Conservation (phyloP, 1,140 invertebrate species). For the Trachymyrmex cornetzi region DNA sequence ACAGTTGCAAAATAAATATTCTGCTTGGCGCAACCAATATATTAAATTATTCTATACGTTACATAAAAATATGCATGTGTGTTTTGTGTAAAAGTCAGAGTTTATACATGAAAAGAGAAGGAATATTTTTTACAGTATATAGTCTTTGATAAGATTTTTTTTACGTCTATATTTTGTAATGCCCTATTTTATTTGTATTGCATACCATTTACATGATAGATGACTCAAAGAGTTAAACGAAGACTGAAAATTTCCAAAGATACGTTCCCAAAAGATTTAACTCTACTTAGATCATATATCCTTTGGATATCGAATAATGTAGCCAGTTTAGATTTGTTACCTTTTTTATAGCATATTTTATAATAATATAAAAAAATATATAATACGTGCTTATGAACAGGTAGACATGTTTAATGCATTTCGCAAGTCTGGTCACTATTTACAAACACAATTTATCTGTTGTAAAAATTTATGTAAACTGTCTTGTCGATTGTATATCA, state of each 20-base stretch:
- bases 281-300: constrained; percentile 6
- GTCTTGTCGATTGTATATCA: constrained; percentile 25
- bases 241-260: constrained; percentile 48
- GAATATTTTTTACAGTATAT: constrained; percentile 28
- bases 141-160: constrained; percentile 40
- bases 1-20: too few species aligned
- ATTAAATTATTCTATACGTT: neutral
- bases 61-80: neutral
- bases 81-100: constrained; percentile 19
- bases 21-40: neutral
- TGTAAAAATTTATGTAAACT: constrained; percentile 19
- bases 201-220: constrained; percentile 28
- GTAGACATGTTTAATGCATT: constrained; percentile 9
- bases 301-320: neutral
- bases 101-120: neutral
- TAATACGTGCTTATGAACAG: neutral
- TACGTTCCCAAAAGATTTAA: neutral
- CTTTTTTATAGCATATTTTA: constrained; percentile 35
- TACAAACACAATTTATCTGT: constrained; percentile 37
- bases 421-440: constrained; percentile 33
- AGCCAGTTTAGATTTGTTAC: constrained; percentile 32
- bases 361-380: constrained; percentile 29
- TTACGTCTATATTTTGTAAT: constrained; percentile 41
- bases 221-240: neutral
- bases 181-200: constrained; percentile 3